Evolutionary conservation across 2,113 vertebrate genomes (phyloP).

Genomic region (Mesocricetus auratus): DNA sequence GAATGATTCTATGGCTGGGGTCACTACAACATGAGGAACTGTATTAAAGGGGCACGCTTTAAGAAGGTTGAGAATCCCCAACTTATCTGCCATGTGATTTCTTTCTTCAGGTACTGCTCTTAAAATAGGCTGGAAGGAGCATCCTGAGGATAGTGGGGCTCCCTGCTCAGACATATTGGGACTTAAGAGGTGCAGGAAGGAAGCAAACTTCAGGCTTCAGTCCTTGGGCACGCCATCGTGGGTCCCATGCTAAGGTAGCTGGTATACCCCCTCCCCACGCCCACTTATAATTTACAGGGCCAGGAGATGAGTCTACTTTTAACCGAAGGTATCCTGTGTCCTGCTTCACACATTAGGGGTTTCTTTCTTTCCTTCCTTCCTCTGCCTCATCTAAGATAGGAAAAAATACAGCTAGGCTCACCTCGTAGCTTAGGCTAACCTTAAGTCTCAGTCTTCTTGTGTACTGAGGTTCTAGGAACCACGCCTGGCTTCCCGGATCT

Average conservation of each 20-base stretch:
- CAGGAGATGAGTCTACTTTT: neutral
- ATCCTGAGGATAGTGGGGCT: neutral
- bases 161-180: neutral
- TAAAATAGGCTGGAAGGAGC: neutral
- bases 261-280: too few relatives aligned
- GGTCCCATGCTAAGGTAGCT: neutral
- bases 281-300: neutral
- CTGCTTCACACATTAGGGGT: neutral
- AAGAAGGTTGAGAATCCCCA: neutral
- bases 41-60: neutral
- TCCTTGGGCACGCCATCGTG: neutral
- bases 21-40: neutral
- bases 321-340: neutral
- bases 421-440: neutral
- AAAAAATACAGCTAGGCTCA: neutral
- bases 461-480: neutral
- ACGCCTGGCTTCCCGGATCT: neutral
- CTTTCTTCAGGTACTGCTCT: neutral
- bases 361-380: neutral
- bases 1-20: neutral
- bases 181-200: neutral
- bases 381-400: neutral
- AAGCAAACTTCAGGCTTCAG: neutral
- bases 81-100: neutral
- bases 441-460: neutral